A percentile compares a stretch with the other conserved stretches of the same genome.
phyloP scores from a whole-genome alignment of 2,113 vertebrate genomes.

The Gallinago paraguaiae region DNA sequence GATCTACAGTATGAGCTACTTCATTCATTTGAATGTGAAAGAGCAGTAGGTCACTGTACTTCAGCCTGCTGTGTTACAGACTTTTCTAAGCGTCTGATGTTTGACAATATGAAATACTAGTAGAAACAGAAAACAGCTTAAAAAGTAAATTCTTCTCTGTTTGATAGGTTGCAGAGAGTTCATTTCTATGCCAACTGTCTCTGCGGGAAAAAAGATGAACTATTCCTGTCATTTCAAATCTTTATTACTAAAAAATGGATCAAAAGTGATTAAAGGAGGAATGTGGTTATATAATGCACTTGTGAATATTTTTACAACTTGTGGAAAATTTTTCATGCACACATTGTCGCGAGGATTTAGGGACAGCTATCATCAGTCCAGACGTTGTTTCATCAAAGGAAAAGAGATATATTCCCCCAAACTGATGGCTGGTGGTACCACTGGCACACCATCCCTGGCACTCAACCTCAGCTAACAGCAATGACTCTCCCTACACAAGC shows the following conservation, averaged over 20 bases:
- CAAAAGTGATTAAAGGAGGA: not conserved
- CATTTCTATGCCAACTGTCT: constrained; percentile 23
- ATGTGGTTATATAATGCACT: not conserved
- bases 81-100: not conserved
- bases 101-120: not conserved
- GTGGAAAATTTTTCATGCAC: not conserved
- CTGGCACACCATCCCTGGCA: not conserved
- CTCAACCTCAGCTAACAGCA: not conserved
- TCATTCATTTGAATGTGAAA: constrained; percentile 45
- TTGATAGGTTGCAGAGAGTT: constrained; percentile 8
- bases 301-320: not conserved
- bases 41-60: constrained; percentile 11
- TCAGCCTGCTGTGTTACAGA: not conserved
- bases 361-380: not conserved
- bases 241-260: constrained; percentile 17
- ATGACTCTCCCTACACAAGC: not conserved
- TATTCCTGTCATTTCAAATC: constrained; percentile 1
- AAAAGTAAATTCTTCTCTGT: constrained; percentile 9
- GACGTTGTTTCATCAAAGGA: not conserved
- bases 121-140: constrained; percentile 29
- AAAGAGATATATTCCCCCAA: not conserved
- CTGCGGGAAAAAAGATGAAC: not conserved
- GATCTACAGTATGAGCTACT: not conserved
- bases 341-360: accelerated
- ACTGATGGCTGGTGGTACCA: not conserved